These are phyloP conservation scores for Pasiphila rectangulata DNA, from an alignment of 2,888 invertebrate genomes.

Conservation along the genomic window DNA sequence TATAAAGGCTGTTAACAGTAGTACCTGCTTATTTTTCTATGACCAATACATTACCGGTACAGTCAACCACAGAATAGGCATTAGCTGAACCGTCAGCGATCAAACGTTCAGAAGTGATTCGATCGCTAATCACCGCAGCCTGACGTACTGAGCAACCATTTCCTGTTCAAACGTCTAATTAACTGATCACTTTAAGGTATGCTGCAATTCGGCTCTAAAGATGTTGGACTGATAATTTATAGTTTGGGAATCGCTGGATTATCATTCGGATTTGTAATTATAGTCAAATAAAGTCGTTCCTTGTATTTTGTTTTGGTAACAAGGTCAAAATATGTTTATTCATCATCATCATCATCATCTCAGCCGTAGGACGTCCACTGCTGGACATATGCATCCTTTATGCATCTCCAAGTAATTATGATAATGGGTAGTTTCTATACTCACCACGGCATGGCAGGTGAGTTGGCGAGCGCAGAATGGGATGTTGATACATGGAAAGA, in stretches of 20 bases:
- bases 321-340: too few relatives aligned
- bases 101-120: conserved; percentile 65
- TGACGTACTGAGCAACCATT: conserved; percentile 78
- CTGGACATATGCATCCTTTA: too few relatives aligned
- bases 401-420: too few relatives aligned
- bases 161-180: conserved; percentile 78
- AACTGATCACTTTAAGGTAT: conserved; percentile 66
- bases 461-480: too few relatives aligned
- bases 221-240: conserved; percentile 1
- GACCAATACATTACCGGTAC: conserved; percentile 43
- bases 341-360: too few relatives aligned
- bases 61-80: conserved; percentile 5
- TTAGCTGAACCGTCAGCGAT: conserved; percentile 50
- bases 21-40: conserved; percentile 41
- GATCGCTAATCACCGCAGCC: conserved; percentile 71
- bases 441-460: too few relatives aligned
- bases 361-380: too few relatives aligned
- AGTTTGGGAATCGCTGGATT: not conserved
- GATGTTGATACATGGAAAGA: too few relatives aligned
- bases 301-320: too few relatives aligned
- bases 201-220: conserved; percentile 36
- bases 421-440: too few relatives aligned
- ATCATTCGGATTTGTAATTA: not conserved
- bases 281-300: not conserved
- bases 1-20: not conserved